Base-by-base conservation (phyloP, 2,113 vertebrate species). In the Stictonetta naevosa region DNA sequence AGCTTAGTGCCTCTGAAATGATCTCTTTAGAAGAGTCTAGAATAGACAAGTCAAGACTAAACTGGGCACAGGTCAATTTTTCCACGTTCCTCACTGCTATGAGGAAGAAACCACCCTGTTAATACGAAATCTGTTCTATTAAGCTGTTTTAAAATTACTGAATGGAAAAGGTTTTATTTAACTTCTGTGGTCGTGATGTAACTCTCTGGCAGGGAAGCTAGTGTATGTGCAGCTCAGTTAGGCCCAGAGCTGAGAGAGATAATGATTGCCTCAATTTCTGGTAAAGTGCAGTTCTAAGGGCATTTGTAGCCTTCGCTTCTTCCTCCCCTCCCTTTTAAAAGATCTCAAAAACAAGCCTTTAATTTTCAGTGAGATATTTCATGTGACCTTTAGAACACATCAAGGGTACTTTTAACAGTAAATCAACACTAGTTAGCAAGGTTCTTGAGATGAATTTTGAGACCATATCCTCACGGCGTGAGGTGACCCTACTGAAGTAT, bases 1-100 rank as follows among this genome's bases (percentile, higher is more conserved):
- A 86, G 83, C 52, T 81, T 29, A 11, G 48, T 60, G 76, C 34
- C 86, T 56, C 56, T 88, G 80, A 78, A 96, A 88, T 1, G 0
- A 48, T 68, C 83, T 26, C 83, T 81, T 79, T 36, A 75, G 85
- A 90, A 66, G 79, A 62, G 53, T 3, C 56, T 56, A 80, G 52
- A 90, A 79, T 14, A 64, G 83, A 67, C 86, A 96, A 94, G 88
- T 56, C 85, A 72, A 82, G 90, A 86, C 90, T 94, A 80, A 94
- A 92, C 66, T 31, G 71, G 81, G 81, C 77, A 89, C 86, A 85
- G 90, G 88, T 96, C 93, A 92, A 16, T 58, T 84, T 96, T 96
- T 95, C 92, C 91, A 17, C 55, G 86, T 62, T 96, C 8, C 4
- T 83, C 4, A 6, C 68, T 83, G 81, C 78, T 38, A 7, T 1